Percentiles rank a stretch among this genome's conserved stretches.
These are phyloP conservation scores for Xiphias gladius DNA, from an alignment of 2,113 vertebrate species.

Conservation along the genomic window DNA sequence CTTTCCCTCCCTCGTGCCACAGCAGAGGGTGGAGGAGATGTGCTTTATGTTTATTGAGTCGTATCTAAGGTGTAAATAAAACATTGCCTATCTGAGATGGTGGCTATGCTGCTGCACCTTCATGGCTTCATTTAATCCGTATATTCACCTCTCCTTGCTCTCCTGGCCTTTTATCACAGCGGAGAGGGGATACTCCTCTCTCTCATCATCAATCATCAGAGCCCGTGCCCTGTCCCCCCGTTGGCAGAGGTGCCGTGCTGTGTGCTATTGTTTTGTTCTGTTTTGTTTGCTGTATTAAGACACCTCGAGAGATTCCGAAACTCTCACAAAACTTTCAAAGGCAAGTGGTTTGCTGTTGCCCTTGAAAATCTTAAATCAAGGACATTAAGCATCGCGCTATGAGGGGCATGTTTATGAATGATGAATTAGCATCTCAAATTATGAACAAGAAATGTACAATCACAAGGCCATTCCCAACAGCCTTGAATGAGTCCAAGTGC, in stretches of 20 bases:
- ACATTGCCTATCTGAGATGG: slow-evolving; percentile 62
- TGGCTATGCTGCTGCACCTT: slow-evolving; percentile 60
- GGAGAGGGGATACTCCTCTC: slow-evolving; percentile 61
- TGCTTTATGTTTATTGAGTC: slow-evolving; percentile 67
- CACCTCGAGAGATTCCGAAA: slow-evolving; percentile 38
- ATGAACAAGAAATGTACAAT: slow-evolving; percentile 3
- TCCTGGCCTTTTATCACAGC: slow-evolving; percentile 61
- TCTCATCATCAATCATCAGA: slow-evolving; percentile 75
- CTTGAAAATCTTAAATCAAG: slow-evolving; percentile 52
- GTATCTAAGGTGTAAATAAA: slow-evolving; percentile 76
- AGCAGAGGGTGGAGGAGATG: slow-evolving; percentile 40
- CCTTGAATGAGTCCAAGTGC: neutral
- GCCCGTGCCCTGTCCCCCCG: slow-evolving; percentile 68
- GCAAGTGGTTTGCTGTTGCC: slow-evolving; percentile 22
- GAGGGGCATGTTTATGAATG: neutral
- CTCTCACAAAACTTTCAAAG: slow-evolving; percentile 51
- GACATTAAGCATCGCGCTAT: neutral
- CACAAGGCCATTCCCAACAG: neutral
- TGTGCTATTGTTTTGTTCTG: slow-evolving; percentile 67
- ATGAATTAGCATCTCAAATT: slow-evolving; percentile 5
- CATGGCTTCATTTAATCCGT: slow-evolving; percentile 77
- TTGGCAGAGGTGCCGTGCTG: slow-evolving; percentile 62
- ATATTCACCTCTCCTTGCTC: slow-evolving; percentile 68
- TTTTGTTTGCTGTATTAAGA: slow-evolving; percentile 65
- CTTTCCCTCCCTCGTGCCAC: neutral